These are phyloP conservation scores for Anas platyrhynchos DNA, from an alignment of 2,113 vertebrate genomes.

Conservation along the genomic window DNA sequence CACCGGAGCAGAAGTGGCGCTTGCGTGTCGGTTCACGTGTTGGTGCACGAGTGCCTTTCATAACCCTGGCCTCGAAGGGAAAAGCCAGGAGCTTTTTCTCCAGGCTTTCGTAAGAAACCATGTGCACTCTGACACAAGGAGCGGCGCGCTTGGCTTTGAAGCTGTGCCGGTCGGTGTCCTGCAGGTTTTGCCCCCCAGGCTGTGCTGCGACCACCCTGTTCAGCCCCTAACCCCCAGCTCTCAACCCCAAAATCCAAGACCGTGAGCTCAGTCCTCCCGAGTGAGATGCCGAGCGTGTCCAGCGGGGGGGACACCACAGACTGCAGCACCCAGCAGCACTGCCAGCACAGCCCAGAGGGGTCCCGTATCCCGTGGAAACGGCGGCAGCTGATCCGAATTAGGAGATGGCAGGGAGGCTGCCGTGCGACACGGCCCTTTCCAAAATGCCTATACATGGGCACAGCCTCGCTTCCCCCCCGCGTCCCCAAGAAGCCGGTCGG, in stretches of 20 bases:
- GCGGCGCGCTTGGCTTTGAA: not conserved
- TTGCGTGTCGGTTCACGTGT: not conserved
- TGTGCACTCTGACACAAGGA: not conserved
- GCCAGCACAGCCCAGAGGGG: not conserved
- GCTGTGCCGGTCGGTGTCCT: accelerated
- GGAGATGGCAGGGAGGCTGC: constrained; percentile 40
- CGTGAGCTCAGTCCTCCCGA: not conserved
- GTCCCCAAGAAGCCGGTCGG: not conserved
- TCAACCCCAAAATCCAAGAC: not conserved
- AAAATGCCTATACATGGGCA: not conserved
- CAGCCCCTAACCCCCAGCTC: not conserved
- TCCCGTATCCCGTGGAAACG: constrained; percentile 39
- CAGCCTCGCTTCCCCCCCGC: not conserved
- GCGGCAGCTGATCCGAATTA: constrained; percentile 18
- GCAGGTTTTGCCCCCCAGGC: not conserved
- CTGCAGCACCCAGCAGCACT: not conserved
- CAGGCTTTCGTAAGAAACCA: not conserved
- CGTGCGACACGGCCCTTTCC: constrained; percentile 7
- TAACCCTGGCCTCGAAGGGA: not conserved
- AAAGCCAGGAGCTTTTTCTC: not conserved
- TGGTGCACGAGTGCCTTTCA: not conserved
- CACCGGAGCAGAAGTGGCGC: not conserved
- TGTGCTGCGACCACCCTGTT: not conserved
- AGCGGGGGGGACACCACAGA: not conserved
- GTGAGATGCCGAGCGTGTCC: accelerated